Evolutionary conservation across 2,888 invertebrate genomes (phyloP).

Genomic region (Heliothis peltigera): DNA sequence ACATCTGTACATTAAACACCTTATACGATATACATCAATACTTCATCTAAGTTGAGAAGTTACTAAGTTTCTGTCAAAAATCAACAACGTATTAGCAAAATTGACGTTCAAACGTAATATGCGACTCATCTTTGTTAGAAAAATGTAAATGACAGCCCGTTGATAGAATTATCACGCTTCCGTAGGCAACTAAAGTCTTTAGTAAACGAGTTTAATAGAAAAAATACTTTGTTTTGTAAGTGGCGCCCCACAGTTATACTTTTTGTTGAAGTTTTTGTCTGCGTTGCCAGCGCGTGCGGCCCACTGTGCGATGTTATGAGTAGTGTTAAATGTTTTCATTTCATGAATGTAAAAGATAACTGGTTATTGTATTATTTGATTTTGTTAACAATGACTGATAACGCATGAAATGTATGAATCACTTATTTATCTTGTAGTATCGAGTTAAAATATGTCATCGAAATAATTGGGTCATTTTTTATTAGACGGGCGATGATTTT

Average conservation of each 20-base stretch:
- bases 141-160: not conserved
- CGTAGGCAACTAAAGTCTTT: slow-evolving; percentile 9
- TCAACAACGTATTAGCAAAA: not conserved
- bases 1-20: no score
- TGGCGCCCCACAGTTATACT: slow-evolving; percentile 15
- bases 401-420: not conserved
- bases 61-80: not conserved
- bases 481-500: not conserved
- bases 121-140: slow-evolving; percentile 1
- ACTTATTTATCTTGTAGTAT: slow-evolving; percentile 8
- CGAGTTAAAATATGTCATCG: not conserved
- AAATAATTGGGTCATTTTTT: not conserved
- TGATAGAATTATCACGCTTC: slow-evolving; percentile 24
- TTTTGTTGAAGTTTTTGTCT: slow-evolving; percentile 21
- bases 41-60: not conserved
- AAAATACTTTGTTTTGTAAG: slow-evolving; percentile 3
- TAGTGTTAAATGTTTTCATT: slow-evolving; percentile 4
- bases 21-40: no score
- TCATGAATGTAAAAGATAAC: slow-evolving; percentile 7
- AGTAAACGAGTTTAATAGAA: slow-evolving; percentile 15
- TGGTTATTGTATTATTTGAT: slow-evolving; percentile 13
- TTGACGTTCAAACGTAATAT: not conserved
- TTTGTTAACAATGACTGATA: slow-evolving; percentile 16
- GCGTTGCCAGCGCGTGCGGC: not conserved
- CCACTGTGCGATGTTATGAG: slow-evolving; percentile 12